Conservation (phyloP, 37 sponge, comb jelly and placozoan species). For the Chondrosia reniformis region DNA sequence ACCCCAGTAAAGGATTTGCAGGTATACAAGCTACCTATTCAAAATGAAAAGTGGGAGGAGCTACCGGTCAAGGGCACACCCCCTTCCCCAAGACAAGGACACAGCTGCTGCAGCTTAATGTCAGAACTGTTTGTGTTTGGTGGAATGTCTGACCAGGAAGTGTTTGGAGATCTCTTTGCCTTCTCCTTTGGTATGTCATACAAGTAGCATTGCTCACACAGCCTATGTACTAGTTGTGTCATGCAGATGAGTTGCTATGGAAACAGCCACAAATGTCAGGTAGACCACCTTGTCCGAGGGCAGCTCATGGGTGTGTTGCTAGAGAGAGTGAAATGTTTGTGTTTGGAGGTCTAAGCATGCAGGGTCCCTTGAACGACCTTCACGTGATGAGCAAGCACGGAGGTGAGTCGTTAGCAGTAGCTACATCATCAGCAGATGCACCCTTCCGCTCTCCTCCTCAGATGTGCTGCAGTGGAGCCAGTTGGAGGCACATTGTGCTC, state of each 20-base stretch:
- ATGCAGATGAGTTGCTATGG: conserved; percentile 30
- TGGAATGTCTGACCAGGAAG: conserved; percentile 48
- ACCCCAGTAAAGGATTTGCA: conserved; percentile 1
- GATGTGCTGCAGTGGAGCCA: conserved; percentile 28
- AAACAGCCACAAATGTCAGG: conserved; percentile 9
- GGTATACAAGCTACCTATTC: conserved; percentile 21
- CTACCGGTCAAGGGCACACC: conserved; percentile 25
- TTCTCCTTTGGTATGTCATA: conserved; percentile 36
- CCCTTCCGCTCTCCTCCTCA: background rate
- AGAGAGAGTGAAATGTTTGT: conserved; percentile 24
- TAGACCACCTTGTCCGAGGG: conserved; percentile 37
- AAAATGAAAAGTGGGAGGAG: conserved; percentile 8
- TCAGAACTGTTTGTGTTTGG: conserved; percentile 57
- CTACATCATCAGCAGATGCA: background rate
- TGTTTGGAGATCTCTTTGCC: conserved; percentile 24
- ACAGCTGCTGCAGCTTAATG: conserved; percentile 41
- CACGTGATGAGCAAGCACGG: conserved; percentile 7
- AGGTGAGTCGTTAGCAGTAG: background rate
- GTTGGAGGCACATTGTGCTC: conserved; percentile 12
- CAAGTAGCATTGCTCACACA: background rate
- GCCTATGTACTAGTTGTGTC: background rate
- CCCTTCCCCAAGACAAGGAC: conserved; percentile 68
- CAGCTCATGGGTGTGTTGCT: conserved; percentile 66
- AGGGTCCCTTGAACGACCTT: conserved; percentile 36
- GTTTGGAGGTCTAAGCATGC: conserved; percentile 60